Evolutionary conservation across 2,797 vertebrate species (phyloP).

Genomic region (Clarias laeviceps): DNA sequence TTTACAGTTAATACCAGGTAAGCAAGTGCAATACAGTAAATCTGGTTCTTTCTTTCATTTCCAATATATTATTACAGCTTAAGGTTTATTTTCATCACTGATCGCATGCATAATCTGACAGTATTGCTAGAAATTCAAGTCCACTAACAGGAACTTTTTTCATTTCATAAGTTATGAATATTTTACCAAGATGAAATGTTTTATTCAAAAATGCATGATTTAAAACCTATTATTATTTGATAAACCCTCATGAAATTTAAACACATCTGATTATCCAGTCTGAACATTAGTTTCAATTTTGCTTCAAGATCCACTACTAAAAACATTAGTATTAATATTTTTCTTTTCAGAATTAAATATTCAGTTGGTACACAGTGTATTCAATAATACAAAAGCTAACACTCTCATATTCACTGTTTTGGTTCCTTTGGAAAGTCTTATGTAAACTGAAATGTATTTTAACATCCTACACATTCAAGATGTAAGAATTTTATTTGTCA

Average conservation of each 20-base stretch:
- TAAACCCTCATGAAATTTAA: constrained; percentile 20
- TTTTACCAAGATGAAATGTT: constrained; percentile 22
- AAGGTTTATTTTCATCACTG: background rate
- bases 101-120: background rate
- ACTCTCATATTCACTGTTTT: background rate
- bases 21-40: background rate
- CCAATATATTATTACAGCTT: background rate
- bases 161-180: constrained; percentile 20
- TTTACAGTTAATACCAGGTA: background rate
- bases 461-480: background rate
- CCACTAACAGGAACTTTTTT: background rate
- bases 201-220: constrained; percentile 21
- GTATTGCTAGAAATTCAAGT: background rate
- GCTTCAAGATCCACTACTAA: background rate
- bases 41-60: background rate
- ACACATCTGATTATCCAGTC: constrained; percentile 14
- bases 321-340: constrained; percentile 15
- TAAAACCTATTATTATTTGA: constrained; percentile 28
- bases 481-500: too few species aligned
- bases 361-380: background rate
- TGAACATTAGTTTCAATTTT: constrained; percentile 15
- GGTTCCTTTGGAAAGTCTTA: background rate
- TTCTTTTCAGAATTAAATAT: background rate
- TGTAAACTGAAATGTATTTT: background rate
- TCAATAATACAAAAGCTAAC: background rate